These are phyloP conservation scores for Cataglyphis rosenhaueri DNA, from an alignment of 2,888 invertebrate species.

Conservation along the genomic window DNA sequence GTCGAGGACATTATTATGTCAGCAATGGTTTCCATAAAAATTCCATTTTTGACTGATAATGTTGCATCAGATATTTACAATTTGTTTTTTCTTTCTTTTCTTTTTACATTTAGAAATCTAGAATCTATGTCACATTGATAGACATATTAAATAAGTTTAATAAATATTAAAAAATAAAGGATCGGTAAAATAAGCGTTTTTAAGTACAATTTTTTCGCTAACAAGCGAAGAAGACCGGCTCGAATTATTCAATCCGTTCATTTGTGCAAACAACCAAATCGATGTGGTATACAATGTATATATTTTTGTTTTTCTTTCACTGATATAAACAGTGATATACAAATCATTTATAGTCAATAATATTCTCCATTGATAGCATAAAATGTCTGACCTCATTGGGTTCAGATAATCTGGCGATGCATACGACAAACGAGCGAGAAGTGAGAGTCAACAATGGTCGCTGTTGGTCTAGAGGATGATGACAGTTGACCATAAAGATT, in stretches of 20 bases:
- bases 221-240: background rate
- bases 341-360: conserved; percentile 61
- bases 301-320: conserved; percentile 71
- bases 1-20: conserved; percentile 73
- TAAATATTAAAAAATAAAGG: conserved; percentile 56
- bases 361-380: conserved; percentile 76
- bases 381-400: conserved; percentile 74
- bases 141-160: conserved; percentile 59
- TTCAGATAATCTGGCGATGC: conserved; percentile 66
- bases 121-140: conserved; percentile 53
- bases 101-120: conserved; percentile 44
- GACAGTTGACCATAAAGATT: conserved; percentile 70
- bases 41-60: conserved; percentile 49
- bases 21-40: conserved; percentile 72
- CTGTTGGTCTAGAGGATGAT: conserved; percentile 69
- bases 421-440: conserved; percentile 63
- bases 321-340: conserved; percentile 58
- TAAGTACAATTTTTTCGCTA: conserved; percentile 59
- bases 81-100: conserved; percentile 19
- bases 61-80: conserved; percentile 39
- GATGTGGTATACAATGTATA: conserved; percentile 39
- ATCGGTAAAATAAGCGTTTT: conserved; percentile 49
- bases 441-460: conserved; percentile 57
- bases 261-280: conserved; percentile 23
- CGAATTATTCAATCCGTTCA: background rate